Evolutionary conservation across 2,797 vertebrate genomes (phyloP).

Genomic region (Anguilla pacifica): DNA sequence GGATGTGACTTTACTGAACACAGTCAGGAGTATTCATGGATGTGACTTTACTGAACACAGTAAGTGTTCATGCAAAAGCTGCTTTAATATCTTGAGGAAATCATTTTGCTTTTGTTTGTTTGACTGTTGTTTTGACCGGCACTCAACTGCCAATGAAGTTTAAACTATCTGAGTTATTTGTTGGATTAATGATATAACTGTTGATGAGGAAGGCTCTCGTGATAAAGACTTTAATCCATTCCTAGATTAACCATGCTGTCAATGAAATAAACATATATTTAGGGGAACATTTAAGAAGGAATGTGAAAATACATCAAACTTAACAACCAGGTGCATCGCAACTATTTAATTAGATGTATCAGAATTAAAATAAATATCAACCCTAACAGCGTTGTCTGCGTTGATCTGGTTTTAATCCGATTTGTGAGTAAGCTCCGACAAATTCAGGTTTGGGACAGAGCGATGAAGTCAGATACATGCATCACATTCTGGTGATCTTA

Average conservation of each 20-base stretch:
- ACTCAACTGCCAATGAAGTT: background rate
- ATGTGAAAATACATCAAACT: background rate
- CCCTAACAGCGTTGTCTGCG: background rate
- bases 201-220: background rate
- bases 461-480: background rate
- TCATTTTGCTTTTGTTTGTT: background rate
- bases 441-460: background rate
- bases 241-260: background rate
- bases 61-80: background rate
- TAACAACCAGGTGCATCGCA: background rate
- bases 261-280: background rate
- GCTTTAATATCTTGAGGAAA: background rate
- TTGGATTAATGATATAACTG: background rate
- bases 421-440: background rate
- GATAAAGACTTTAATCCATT: background rate
- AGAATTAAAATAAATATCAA: background rate
- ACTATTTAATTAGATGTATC: background rate
- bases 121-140: background rate
- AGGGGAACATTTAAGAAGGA: background rate
- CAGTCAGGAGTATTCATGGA: too few species aligned
- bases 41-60: too few species aligned
- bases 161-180: background rate
- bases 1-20: too few species aligned
- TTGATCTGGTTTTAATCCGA: background rate
- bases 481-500: background rate